These are phyloP conservation scores for Crossocerus cetratus DNA, from an alignment of 2,888 invertebrate species.

Conservation along the genomic window DNA sequence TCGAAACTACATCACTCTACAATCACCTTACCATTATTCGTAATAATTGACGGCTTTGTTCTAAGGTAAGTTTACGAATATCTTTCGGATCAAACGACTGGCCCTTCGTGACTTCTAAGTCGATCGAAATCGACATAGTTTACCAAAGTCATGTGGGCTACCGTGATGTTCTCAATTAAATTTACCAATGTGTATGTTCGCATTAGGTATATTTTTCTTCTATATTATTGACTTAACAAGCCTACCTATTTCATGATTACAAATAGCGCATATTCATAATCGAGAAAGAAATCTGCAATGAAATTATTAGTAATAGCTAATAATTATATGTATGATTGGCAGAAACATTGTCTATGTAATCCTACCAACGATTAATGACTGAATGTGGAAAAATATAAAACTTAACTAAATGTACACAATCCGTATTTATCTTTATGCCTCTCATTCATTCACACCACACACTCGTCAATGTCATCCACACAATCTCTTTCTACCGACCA, in stretches of 20 bases:
- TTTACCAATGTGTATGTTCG: constrained; percentile 53
- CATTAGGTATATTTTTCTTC: constrained; percentile 60
- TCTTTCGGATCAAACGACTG: constrained; percentile 40
- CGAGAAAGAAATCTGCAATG: constrained; percentile 52
- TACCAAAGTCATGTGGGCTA: constrained; percentile 39
- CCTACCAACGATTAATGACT: constrained; percentile 75
- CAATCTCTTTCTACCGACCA: constrained; percentile 22
- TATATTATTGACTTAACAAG: constrained; percentile 67
- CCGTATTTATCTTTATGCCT: constrained; percentile 40
- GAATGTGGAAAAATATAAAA: constrained; percentile 77
- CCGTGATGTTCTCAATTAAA: constrained; percentile 52
- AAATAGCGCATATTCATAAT: constrained; percentile 55
- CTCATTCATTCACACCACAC: constrained; percentile 46
- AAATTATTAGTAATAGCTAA: constrained; percentile 65
- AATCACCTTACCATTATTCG: constrained; percentile 59
- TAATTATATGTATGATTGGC: constrained; percentile 64
- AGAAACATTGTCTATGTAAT: constrained; percentile 61
- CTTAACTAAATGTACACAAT: constrained; percentile 76
- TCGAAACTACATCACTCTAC: constrained; percentile 55
- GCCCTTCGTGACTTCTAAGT: constrained; percentile 31
- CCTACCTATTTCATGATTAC: constrained; percentile 64
- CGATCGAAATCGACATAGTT: constrained; percentile 28
- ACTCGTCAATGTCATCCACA: constrained; percentile 36
- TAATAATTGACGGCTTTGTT: constrained; percentile 71
- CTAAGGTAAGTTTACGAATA: constrained; percentile 60